Percentiles rank a stretch among this genome's conserved stretches.
Conservation (phyloP, 2,113 vertebrate species). For the Gambusia holbrooki region DNA sequence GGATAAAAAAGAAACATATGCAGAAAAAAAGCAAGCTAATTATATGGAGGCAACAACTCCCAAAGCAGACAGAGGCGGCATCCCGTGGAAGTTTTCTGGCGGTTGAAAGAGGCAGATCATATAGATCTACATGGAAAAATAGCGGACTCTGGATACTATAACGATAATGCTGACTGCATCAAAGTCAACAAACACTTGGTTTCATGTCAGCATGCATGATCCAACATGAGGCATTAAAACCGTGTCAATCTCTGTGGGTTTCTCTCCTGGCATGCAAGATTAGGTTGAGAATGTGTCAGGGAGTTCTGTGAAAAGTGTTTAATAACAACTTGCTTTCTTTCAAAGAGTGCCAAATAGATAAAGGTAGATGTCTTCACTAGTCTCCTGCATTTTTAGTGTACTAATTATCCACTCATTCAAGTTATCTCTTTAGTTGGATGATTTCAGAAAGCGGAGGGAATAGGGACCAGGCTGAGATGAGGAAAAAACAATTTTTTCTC, state of each 20-base stretch:
- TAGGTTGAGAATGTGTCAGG: conserved; percentile 47
- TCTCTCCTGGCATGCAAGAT: conserved; percentile 33
- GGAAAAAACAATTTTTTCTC: conserved; percentile 19
- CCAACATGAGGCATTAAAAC: conserved; percentile 20
- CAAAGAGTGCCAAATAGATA: conserved; percentile 35
- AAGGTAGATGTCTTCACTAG: conserved; percentile 34
- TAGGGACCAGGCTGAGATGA: conserved; percentile 19
- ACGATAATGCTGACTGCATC: conserved; percentile 13
- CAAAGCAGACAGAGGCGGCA: conserved; percentile 25
- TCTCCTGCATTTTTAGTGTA: conserved; percentile 11
- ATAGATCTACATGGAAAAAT: conserved; percentile 35
- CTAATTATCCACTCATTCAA: conserved; percentile 7
- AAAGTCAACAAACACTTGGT: conserved; percentile 24
- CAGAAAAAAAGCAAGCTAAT: conserved; percentile 4
- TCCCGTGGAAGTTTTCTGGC: conserved; percentile 45
- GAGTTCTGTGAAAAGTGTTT: conserved; percentile 55
- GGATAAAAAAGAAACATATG: conserved; percentile 16
- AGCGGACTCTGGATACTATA: not conserved
- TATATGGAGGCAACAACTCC: conserved; percentile 37
- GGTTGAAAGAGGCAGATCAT: conserved; percentile 56
- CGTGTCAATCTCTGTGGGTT: conserved; percentile 15
- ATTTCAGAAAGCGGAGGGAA: conserved; percentile 35
- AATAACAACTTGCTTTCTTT: conserved; percentile 59
- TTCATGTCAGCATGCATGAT: conserved; percentile 9
- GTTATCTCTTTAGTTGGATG: conserved; percentile 11